Conservation (phyloP, 2,888 invertebrate species). For the Phyllotreta cruciferae region DNA sequence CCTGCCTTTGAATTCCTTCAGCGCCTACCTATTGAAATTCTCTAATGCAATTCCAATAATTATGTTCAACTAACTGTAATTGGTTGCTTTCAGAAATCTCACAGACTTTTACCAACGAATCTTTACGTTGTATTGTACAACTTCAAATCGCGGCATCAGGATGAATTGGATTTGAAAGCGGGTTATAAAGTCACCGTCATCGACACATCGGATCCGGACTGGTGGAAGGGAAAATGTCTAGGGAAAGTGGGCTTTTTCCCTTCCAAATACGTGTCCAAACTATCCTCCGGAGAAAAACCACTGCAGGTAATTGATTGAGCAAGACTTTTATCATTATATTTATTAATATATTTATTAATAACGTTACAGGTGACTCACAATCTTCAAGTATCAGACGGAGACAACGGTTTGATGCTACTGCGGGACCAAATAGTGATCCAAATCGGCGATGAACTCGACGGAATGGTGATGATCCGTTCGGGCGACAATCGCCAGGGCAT, state of each 20-base stretch:
- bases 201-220: slow-evolving; percentile 93
- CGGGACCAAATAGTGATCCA: slow-evolving; percentile 94
- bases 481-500: slow-evolving; percentile 92
- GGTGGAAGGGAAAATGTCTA: slow-evolving; percentile 97
- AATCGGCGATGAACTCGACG: slow-evolving; percentile 90
- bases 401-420: slow-evolving; percentile 80
- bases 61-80: neutral
- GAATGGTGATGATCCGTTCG: slow-evolving; percentile 92
- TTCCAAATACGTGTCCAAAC: slow-evolving; percentile 90
- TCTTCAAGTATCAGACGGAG: slow-evolving; percentile 86
- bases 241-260: slow-evolving; percentile 93
- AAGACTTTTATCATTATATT: neutral
- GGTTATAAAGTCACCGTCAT: slow-evolving; percentile 92
- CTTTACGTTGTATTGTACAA: slow-evolving; percentile 94
- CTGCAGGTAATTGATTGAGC: slow-evolving; percentile 77
- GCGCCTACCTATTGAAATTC: too few species aligned
- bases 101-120: slow-evolving; percentile 86
- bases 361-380: slow-evolving; percentile 70
- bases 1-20: too few species aligned
- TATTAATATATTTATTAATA: slow-evolving; percentile 38
- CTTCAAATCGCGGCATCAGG: slow-evolving; percentile 92
- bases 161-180: slow-evolving; percentile 92
- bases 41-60: too few species aligned
- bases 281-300: slow-evolving; percentile 89
- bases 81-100: slow-evolving; percentile 71